Percentiles rank a stretch among this genome's conserved stretches.
Evolutionary conservation across 1,140 invertebrate genomes (phyloP).

Genomic region (Nymphalis io): DNA sequence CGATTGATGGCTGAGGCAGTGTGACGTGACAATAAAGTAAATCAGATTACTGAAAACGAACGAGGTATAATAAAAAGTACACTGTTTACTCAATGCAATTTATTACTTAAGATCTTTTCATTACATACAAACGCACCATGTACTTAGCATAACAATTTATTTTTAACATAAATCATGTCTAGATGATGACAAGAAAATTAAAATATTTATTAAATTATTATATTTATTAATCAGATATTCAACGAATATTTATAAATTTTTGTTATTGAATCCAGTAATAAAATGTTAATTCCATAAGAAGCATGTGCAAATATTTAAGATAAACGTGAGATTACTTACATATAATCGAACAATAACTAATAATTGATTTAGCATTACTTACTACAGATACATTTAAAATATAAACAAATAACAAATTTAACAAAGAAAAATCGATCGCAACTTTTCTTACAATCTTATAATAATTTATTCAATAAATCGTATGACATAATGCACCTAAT

Average conservation of each 20-base stretch:
- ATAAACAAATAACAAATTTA: conserved; percentile 33
- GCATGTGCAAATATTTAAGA: conserved; percentile 49
- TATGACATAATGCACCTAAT: background rate
- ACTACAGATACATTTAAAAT: conserved; percentile 25
- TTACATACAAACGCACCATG: conserved; percentile 77
- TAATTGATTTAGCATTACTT: conserved; percentile 41
- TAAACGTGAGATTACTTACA: conserved; percentile 14
- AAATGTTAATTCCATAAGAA: conserved; percentile 38
- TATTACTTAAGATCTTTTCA: conserved; percentile 66
- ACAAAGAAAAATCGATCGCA: conserved; percentile 26
- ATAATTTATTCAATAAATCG: background rate
- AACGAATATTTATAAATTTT: conserved; percentile 15
- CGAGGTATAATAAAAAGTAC: conserved; percentile 8
- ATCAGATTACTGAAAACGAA: background rate
- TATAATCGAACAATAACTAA: conserved; percentile 43
- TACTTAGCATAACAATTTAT: conserved; percentile 73
- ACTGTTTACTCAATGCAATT: conserved; percentile 63
- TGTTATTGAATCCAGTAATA: background rate
- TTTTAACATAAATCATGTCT: conserved; percentile 23
- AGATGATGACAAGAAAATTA: conserved; percentile 10
- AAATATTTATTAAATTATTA: too few relatives aligned
- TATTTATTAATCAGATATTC: conserved; percentile 12
- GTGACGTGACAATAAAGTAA: too few relatives aligned
- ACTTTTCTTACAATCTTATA: background rate
- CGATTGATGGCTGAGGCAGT: too few relatives aligned